Base-by-base conservation (phyloP, 2,113 vertebrate genomes). In the Merops nubicus region DNA sequence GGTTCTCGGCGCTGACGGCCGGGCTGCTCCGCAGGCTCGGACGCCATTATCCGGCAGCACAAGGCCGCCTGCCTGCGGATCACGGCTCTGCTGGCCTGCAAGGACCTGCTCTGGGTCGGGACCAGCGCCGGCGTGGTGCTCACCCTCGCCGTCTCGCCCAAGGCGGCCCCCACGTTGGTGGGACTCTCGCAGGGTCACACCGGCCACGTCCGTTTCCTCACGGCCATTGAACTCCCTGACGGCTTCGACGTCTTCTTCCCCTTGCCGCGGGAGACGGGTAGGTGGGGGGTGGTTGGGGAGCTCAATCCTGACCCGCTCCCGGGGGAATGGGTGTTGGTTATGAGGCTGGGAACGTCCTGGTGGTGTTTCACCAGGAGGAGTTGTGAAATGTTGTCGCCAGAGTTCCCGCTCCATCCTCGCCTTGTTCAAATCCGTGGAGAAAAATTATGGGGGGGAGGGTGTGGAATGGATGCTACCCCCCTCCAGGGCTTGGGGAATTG, bases 31-130 rank as follows among this genome's bases (percentile, higher is more conserved):
- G 2, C 94, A 96, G 99, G 99, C 34, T 99, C 99, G 0, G 99
- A 99, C 19, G 99, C 99, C 50, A 99, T 99, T 51, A 99, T 99
- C 97, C 98, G 99, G 48, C 99, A 99, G 96, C 99, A 99, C 98
- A 99, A 99, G 89, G 99, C 99, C 0, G 99, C 99, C 25, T 99
- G 99, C 94, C 97, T 99, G 95, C 97, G 99, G 79, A 99, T 99
- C 98, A 99, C 99, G 1, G 99, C 99, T 1, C 98, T 99, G 51
- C 96, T 99, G 96, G 99, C 97, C 10, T 99, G 99, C 76, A 99
- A 99, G 79, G 99, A 99, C 74, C 94, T 99, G 85, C 98, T 99
- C 79, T 99, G 99, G 99, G 99, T 99, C 8, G 99, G 99, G 57
- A 99, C 99, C 88, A 99, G 99, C 4, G 99, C 99, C 1, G 99